phyloP scores from a whole-genome alignment of 2,113 vertebrate species.

The Jaculus jaculus region DNA sequence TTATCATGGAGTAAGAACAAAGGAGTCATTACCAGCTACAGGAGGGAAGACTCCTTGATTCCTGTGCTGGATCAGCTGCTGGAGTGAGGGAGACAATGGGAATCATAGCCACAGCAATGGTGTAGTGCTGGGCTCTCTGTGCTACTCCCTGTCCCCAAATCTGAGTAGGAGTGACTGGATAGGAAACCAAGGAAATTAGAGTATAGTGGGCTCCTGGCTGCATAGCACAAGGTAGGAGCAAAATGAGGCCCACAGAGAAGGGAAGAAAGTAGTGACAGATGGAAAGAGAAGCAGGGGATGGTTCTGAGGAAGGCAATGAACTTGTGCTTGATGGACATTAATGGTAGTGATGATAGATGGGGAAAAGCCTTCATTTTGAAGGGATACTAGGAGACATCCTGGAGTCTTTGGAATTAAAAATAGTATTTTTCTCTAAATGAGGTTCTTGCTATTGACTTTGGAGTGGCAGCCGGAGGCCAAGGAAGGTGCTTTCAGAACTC shows the following conservation, averaged over 20 bases:
- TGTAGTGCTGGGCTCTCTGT: background rate
- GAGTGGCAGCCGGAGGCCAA: background rate
- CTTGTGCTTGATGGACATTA: background rate
- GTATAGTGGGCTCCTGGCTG: background rate
- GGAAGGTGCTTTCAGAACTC: background rate
- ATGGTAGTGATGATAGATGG: too few species aligned
- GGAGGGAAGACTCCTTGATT: background rate
- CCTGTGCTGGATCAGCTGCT: background rate
- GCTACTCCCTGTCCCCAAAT: too few species aligned
- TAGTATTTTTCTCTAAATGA: background rate
- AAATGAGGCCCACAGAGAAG: background rate
- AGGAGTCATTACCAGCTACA: background rate
- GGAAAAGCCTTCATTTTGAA: background rate
- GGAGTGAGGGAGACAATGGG: background rate
- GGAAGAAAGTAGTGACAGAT: background rate
- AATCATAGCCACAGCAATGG: background rate
- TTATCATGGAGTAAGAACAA: rapidly evolving
- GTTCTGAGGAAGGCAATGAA: background rate
- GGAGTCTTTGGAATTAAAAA: background rate
- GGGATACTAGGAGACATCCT: background rate
- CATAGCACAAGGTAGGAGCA: rapidly evolving
- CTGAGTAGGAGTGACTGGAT: too few species aligned
- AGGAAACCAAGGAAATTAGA: background rate
- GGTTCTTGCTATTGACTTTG: background rate
- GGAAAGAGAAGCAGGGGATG: background rate